Evolutionary conservation across 1,140 invertebrate genomes (phyloP), one percentile per base, ranked within the genome.

Genomic region (Drosophila setifemur): DNA sequence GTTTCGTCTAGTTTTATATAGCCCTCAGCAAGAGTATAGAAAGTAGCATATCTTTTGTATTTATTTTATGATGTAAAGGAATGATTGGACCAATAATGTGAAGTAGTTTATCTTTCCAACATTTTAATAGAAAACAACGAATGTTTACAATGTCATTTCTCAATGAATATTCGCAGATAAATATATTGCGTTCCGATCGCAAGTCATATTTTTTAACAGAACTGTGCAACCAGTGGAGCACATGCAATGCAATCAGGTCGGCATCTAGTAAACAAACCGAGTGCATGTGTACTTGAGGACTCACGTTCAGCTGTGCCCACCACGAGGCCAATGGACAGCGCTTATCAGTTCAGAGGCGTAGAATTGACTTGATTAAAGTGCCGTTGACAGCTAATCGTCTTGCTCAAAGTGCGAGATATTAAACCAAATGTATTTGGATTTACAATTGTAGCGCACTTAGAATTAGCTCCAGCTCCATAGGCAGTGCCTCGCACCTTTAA

Each of bases 331-430:
- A 50, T 43, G 67, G 40, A 70, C 43, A 69, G 31, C 7, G 23
- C 64, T 70, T 70, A 70, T 70, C 67, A 64, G 29, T 52, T 8
- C 55, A n/a, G 52, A 33, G 37, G 40, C 35, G 35, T 28, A 21
- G 43, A 70, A 57, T 48, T 58, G 52, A 29, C 39, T 44, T 69
- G 42, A 69, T 69, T 70, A 70, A 70, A 44, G 44, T 47, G 52
- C 35, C 66, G 67, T 31, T 70, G 66, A 57, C 67, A 57, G 67
- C 67, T 57, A 70, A 48, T 49, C 64, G 43, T 48, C 35, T 69
- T 48, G 67, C 52, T 70, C 44, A 43, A 70, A 57, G 35, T 58
- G 44, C 37, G 53, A 48, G 53, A 42, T 70, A 69, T 69, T 47
- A 63, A 28, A 29, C 57, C 31, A 48, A 64, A 64, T 69, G 42